Percentiles rank a stretch among this genome's conserved stretches.
Conservation (phyloP, 2,888 invertebrate genomes). For the Eupithecia abbreviata region DNA sequence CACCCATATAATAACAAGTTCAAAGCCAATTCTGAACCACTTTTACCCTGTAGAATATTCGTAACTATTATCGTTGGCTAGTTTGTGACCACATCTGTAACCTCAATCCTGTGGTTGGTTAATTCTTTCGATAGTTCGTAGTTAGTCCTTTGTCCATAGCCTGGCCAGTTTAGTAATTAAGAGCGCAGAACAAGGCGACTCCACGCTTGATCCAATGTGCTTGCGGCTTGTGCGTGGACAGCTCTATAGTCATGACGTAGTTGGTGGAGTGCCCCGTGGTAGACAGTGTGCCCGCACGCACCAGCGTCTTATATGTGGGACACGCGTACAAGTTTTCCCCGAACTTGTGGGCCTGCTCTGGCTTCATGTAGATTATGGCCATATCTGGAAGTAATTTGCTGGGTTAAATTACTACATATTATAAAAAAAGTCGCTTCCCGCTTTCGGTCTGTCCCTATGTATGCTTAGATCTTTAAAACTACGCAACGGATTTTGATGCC, state of each 20-base stretch:
- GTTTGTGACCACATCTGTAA: no score
- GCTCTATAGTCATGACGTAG: conserved; percentile 89
- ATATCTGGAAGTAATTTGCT: conserved; percentile 77
- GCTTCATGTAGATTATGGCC: conserved; percentile 88
- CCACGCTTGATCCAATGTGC: conserved; percentile 91
- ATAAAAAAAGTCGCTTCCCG: no score
- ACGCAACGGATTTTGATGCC: no score
- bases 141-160: not conserved
- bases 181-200: conserved; percentile 89
- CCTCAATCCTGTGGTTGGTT: not conserved
- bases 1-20: not conserved
- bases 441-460: no score
- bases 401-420: not conserved
- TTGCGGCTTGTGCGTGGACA: conserved; percentile 85
- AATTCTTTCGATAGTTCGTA: not conserved
- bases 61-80: no score
- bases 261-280: conserved; percentile 94
- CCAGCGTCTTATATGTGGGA: conserved; percentile 91
- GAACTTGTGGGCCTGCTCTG: conserved; percentile 85
- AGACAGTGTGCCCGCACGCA: conserved; percentile 89
- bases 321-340: conserved; percentile 84
- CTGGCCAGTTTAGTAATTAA: conserved; percentile 70
- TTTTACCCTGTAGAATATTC: not conserved
- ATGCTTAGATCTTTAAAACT: no score
- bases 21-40: not conserved